phyloP scores from a whole-genome alignment of 2,888 invertebrate species.

The Ichneumoninae sp. region DNA sequence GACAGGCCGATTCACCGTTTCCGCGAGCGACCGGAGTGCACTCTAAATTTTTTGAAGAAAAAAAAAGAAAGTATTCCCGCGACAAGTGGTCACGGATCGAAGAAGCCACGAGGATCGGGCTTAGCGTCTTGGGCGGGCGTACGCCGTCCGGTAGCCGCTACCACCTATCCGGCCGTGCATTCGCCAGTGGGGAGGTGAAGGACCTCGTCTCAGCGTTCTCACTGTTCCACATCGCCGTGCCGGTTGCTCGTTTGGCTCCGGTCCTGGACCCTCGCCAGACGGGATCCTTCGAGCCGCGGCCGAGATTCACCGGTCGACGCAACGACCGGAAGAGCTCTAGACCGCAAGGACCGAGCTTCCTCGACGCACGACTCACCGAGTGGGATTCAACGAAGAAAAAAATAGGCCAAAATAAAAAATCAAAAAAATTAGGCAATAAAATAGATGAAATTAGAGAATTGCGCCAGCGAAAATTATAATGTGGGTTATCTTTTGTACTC shows the following conservation, averaged over 20 bases:
- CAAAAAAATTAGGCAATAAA: neutral
- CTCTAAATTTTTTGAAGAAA: constrained; percentile 65
- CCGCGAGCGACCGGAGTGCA: constrained; percentile 49
- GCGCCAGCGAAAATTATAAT: neutral
- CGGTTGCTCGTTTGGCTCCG: constrained; percentile 38
- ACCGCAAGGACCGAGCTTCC: constrained; percentile 49
- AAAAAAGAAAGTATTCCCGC: constrained; percentile 34
- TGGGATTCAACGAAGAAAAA: constrained; percentile 59
- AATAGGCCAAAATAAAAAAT: neutral
- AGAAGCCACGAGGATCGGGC: constrained; percentile 56
- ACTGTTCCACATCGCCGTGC: constrained; percentile 28
- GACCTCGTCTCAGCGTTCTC: constrained; percentile 58
- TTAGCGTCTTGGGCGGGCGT: constrained; percentile 41
- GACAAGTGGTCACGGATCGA: constrained; percentile 68
- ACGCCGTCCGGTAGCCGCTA: constrained; percentile 46
- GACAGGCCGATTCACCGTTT: constrained; percentile 39
- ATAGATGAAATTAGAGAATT: neutral
- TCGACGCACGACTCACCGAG: constrained; percentile 43
- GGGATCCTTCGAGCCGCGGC: constrained; percentile 52
- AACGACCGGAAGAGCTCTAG: constrained; percentile 62
- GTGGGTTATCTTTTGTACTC: neutral
- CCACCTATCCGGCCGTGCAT: neutral
- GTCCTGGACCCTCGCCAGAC: constrained; percentile 69
- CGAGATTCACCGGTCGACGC: constrained; percentile 58
- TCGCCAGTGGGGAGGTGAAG: constrained; percentile 54